Evolutionary conservation across 2,113 vertebrate genomes (phyloP), one percentile per base, ranked within the genome.

Genomic region (Pteropus alecto): DNA sequence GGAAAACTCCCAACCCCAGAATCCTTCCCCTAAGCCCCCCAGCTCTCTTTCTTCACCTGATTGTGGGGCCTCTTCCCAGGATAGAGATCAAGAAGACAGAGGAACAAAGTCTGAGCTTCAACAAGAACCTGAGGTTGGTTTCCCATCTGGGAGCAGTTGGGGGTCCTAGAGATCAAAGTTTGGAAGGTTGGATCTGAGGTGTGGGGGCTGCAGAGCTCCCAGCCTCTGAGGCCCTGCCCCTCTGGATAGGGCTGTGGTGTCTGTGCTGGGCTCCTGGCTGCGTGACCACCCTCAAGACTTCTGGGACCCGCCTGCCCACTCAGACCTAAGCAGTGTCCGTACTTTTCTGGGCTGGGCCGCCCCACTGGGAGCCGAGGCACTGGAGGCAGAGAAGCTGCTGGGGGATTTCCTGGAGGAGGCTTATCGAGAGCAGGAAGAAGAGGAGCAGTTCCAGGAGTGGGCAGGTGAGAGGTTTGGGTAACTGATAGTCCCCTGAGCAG

Each of bases 231-330:
- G 5, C 58, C 63, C 12, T 18, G 14, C 56, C 30, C 7, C 24
- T 95, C 43, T 86, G 96, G 13, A 61, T 88, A 98, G 98, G 81
- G 96, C 97, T 26, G 96, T 98, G 93, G 94, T 94, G 82, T 99
- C 98, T 0, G 94, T 98, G 43, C 97, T 99, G 97, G 99, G 99
- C 88, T 98, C 96, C 58, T 99, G 99, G 99, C 96, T 99, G 71
- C 99, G 98, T 21, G 98, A 99, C 87, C 99, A 99, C 97, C 98
- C 98, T 13, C 99, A 99, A 84, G 99, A 99, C 97, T 99, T 99
- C 96, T 96, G 98, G 87, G 99, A 99, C 28, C 98, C 99, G 16
- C 99, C 99, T 12, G 92, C 98, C 56, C 98, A 99, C 94, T 87
- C 94, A 33, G 92, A 97, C 90, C 98, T 99, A 61, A 95, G 96